A percentile compares a stretch with the other conserved stretches of the same genome.
These are phyloP conservation scores for Hylaeus volcanicus DNA, from an alignment of 1,140 invertebrate species.

Conservation along the genomic window DNA sequence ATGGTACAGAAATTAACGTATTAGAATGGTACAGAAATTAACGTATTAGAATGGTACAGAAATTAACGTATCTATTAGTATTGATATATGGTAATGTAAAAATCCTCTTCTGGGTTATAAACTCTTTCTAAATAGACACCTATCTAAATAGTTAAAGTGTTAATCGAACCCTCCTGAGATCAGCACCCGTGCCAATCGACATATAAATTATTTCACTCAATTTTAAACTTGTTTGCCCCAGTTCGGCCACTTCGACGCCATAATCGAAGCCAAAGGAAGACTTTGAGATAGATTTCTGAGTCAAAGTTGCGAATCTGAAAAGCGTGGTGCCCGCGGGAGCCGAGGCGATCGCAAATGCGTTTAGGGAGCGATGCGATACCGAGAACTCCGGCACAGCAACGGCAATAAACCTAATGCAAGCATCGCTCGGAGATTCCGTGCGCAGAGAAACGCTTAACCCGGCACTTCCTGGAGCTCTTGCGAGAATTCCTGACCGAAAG, in stretches of 20 bases:
- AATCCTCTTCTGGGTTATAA: too few species aligned
- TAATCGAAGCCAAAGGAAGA: slow-evolving; percentile 14
- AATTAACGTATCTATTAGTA: too few species aligned
- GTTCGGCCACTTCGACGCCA: background rate
- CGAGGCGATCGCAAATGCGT: slow-evolving; percentile 64
- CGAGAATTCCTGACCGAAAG: slow-evolving; percentile 51
- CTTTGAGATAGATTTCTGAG: slow-evolving; percentile 28
- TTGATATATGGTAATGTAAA: too few species aligned
- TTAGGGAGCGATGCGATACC: slow-evolving; percentile 63
- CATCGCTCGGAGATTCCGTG: slow-evolving; percentile 58
- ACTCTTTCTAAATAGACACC: too few species aligned
- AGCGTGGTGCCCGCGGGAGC: slow-evolving; percentile 18
- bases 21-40: too few species aligned
- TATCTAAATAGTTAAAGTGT: too few species aligned
- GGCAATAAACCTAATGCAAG: slow-evolving; percentile 67
- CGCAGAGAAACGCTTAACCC: slow-evolving; percentile 46
- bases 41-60: too few species aligned
- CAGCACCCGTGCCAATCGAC: too few species aligned
- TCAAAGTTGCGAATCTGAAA: slow-evolving; percentile 32
- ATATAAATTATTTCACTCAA: too few species aligned
- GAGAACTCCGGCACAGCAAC: slow-evolving; percentile 51
- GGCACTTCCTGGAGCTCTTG: slow-evolving; percentile 43
- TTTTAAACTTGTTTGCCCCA: too few species aligned
- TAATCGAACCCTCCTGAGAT: too few species aligned
- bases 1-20: too few species aligned